Conservation (phyloP, 2,888 invertebrate genomes). For the Baronia brevicornis region DNA sequence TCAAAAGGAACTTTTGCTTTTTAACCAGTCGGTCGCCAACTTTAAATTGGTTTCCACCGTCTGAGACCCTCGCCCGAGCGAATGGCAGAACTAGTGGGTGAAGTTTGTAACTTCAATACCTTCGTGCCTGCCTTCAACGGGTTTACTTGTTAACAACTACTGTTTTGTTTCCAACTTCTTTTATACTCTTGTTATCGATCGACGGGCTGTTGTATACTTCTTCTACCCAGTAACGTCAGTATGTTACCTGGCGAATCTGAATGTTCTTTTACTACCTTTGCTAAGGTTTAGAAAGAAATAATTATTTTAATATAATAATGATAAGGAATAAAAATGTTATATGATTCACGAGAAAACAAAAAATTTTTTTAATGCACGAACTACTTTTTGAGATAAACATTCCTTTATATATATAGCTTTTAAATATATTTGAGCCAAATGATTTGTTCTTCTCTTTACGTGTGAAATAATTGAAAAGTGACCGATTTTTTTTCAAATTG, state of each 20-base stretch:
- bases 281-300: too few relatives aligned
- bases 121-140: slow-evolving; percentile 17
- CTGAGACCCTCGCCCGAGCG: slow-evolving; percentile 33
- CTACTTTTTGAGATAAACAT: too few relatives aligned
- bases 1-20: slow-evolving; percentile 65
- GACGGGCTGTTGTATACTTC: too few relatives aligned
- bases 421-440: slow-evolving; percentile 5
- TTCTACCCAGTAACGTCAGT: too few relatives aligned
- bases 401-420: slow-evolving; percentile 3
- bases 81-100: slow-evolving; percentile 56
- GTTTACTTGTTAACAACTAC: slow-evolving; percentile 11
- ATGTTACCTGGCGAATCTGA: too few relatives aligned
- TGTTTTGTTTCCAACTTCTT: slow-evolving; percentile 11
- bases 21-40: slow-evolving; percentile 64
- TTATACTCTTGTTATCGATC: slow-evolving; percentile 5
- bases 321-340: slow-evolving; percentile 10
- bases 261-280: too few relatives aligned
- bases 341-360: slow-evolving; percentile 4
- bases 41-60: slow-evolving; percentile 67
- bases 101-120: slow-evolving; percentile 31
- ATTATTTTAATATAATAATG: too few relatives aligned
- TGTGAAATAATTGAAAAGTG: too few relatives aligned
- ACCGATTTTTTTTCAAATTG: too few relatives aligned
- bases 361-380: too few relatives aligned
- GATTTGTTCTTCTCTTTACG: too few relatives aligned